Evolutionary conservation across 1,140 invertebrate species (phyloP).

Genomic region (Diabrotica virgifera): DNA sequence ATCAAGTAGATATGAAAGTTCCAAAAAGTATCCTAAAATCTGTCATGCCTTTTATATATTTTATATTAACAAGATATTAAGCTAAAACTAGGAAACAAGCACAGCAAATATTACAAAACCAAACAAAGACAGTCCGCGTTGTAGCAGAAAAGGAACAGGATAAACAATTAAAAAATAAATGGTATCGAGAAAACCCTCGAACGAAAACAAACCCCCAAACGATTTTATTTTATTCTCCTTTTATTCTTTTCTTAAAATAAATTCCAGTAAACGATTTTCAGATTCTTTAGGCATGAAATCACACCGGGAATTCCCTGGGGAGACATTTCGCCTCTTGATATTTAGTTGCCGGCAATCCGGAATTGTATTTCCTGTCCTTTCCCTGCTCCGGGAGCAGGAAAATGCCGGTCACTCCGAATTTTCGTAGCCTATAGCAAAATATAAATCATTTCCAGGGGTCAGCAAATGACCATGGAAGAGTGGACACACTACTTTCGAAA

Average conservation of each 20-base stretch:
- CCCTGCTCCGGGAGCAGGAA: constrained; percentile 15
- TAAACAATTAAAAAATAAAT: background rate
- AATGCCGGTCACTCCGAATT: constrained; percentile 23
- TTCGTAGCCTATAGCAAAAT: constrained; percentile 5
- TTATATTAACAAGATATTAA: too few species aligned
- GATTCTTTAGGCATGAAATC: constrained; percentile 25
- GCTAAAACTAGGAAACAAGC: too few species aligned
- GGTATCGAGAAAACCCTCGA: background rate
- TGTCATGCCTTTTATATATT: too few species aligned
- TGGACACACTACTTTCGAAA: background rate
- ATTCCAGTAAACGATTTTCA: constrained; percentile 20
- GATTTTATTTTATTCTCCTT: constrained; percentile 1
- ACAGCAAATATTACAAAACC: too few species aligned
- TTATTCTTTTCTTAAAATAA: background rate
- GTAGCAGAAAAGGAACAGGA: background rate
- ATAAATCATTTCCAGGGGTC: constrained; percentile 10
- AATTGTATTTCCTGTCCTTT: constrained; percentile 19
- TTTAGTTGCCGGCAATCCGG: constrained; percentile 25
- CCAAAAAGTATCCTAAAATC: too few species aligned
- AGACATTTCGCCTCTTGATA: constrained; percentile 28
- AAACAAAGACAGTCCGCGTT: too few species aligned
- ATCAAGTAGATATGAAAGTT: too few species aligned
- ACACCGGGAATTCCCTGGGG: constrained; percentile 19
- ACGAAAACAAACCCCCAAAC: background rate
- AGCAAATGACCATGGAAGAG: constrained; percentile 1